Evolutionary conservation across 1,140 invertebrate species (phyloP), one percentile per base, ranked within the genome.

Genomic region (Anastatus disparis): DNA sequence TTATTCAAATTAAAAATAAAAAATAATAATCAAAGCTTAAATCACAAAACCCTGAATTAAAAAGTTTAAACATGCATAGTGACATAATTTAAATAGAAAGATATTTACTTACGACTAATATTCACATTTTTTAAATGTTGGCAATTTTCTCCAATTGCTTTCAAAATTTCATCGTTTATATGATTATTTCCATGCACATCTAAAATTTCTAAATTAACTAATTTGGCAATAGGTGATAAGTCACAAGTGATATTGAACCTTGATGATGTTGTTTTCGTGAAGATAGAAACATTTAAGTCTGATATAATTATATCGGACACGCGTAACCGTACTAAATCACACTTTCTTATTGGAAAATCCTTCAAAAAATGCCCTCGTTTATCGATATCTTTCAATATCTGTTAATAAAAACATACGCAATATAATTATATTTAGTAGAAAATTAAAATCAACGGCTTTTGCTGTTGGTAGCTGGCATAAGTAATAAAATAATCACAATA

Each of bases 121-220:
- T 79, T 64, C 35, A 82, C 8, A 20, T 53, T 53, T 35, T 17
- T 74, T 17, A 82, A 59, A 10, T 64, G 50, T 67, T 72, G 75
- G 52, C 79, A 82, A 15, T 74, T 70, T 12, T 35, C 55, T 65
- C 68, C 75, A 7, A 80, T 29, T 27, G 46, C 63, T 26, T 42
- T 24, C 22, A 81, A 38, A 17, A 80, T 71, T 26, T 71, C 53
- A 15, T 82, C 70, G 4, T 38, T 62, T 6, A 81, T 17, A 38
- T 48, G 35, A 4, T 12, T 3, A 56, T 75, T 78, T 15, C 40
- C 9, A 22, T 24, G 48, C 7, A 81, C 22, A 58, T 72, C 71
- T 46, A 83, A 48, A 1, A 40, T 44, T 74, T 81, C 72, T 17
- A 83, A 67, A 77, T 82, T 81, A 3, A 62, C 27, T 24, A 83